Percentiles rank a stretch among this genome's conserved stretches.
Conservation (phyloP, 2,888 invertebrate genomes). For the Pristionchus maxplancki region DNA sequence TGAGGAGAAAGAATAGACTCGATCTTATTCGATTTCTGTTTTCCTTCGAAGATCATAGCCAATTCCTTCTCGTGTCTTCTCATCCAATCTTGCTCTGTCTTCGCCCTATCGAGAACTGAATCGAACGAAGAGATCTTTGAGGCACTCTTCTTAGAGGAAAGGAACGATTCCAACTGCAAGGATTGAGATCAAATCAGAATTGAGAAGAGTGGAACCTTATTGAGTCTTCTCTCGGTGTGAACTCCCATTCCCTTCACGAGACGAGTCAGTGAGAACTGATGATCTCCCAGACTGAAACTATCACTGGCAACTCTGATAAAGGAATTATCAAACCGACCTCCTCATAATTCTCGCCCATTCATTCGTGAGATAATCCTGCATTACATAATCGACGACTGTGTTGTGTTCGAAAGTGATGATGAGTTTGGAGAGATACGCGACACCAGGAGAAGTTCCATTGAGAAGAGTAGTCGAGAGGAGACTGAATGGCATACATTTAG, state of each 20-base stretch:
- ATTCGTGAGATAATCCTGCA: conserved; percentile 43
- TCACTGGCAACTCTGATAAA: background rate
- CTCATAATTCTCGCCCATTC: conserved; percentile 12
- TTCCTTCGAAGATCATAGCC: background rate
- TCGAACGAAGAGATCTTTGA: conserved; percentile 31
- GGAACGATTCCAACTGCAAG: conserved; percentile 44
- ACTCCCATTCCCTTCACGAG: conserved; percentile 17
- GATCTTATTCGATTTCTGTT: background rate
- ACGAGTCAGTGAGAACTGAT: conserved; percentile 26
- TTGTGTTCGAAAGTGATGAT: conserved; percentile 6
- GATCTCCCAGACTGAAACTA: conserved; percentile 37
- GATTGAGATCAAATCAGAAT: background rate
- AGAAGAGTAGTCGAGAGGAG: conserved; percentile 21
- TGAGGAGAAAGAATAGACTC: background rate
- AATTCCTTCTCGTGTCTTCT: conserved; percentile 44
- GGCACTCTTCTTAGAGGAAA: conserved; percentile 12
- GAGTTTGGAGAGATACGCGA: background rate
- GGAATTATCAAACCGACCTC: background rate
- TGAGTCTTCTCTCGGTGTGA: background rate
- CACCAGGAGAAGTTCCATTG: conserved; percentile 24
- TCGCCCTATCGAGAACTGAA: conserved; percentile 17
- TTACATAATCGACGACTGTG: conserved; percentile 38
- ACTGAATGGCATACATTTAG: background rate
- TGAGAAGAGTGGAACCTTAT: background rate
- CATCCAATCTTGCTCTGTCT: conserved; percentile 39